phyloP scores from a whole-genome alignment of 2,888 invertebrate genomes.

The Leptinotarsa haldemani region DNA sequence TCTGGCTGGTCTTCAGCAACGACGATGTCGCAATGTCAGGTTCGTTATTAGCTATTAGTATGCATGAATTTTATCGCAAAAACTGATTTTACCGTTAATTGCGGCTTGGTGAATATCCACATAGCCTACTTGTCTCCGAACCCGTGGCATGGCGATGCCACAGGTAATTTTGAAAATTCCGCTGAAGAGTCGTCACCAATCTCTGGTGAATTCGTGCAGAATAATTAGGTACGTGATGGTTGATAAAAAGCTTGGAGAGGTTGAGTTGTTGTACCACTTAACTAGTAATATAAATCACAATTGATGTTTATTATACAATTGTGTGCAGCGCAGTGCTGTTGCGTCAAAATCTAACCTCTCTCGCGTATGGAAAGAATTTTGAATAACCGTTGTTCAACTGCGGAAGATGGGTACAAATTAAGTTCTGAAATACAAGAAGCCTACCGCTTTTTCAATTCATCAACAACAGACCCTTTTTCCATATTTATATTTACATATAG shows the following conservation, averaged over 20 bases:
- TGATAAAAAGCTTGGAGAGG: slow-evolving; percentile 17
- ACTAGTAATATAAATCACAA: slow-evolving; percentile 43
- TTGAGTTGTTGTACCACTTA: slow-evolving; percentile 34
- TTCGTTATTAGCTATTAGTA: slow-evolving; percentile 43
- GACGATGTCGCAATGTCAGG: slow-evolving; percentile 67
- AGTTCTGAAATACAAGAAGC: too few relatives aligned
- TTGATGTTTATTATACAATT: slow-evolving; percentile 46
- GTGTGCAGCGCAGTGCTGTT: slow-evolving; percentile 18
- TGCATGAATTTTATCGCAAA: neutral
- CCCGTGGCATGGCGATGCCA: neutral
- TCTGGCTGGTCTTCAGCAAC: slow-evolving; percentile 69
- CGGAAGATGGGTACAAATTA: too few relatives aligned
- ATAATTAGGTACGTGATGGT: slow-evolving; percentile 2
- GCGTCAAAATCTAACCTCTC: slow-evolving; percentile 18
- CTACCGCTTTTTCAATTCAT: too few relatives aligned
- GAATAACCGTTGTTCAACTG: neutral
- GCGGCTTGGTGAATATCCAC: too few relatives aligned
- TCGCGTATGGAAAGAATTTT: neutral
- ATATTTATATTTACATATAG: too few relatives aligned
- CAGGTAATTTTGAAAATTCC: slow-evolving; percentile 1
- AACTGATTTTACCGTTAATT: neutral
- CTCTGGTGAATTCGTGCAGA: slow-evolving; percentile 5
- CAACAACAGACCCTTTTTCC: too few relatives aligned
- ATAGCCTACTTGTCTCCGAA: neutral
- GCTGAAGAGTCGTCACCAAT: neutral